Percentiles rank a stretch among this genome's conserved stretches.
phyloP scores from a whole-genome alignment of 2,797 vertebrate genomes.

The Otolemur crassicaudatus region DNA sequence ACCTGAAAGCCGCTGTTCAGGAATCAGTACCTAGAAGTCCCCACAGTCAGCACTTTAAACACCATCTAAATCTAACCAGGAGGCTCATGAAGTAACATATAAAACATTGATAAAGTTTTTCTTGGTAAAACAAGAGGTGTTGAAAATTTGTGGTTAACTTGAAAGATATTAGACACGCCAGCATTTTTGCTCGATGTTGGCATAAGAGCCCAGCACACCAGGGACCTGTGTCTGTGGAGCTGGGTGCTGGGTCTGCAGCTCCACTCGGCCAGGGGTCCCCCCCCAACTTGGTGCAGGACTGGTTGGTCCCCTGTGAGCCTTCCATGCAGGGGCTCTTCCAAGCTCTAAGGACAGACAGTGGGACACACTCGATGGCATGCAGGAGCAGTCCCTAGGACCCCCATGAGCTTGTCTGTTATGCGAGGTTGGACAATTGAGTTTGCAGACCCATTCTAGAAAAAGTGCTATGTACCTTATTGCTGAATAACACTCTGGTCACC shows the following conservation, averaged over 20 bases:
- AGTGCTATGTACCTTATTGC: too few species aligned
- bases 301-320: not conserved
- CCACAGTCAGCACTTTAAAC: not conserved
- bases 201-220: too few species aligned
- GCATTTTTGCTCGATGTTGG: accelerated
- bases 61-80: not conserved
- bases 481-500: too few species aligned
- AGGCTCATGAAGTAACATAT: not conserved
- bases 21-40: not conserved
- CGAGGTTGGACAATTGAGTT: too few species aligned
- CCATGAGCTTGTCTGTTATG: too few species aligned
- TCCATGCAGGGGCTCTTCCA: accelerated
- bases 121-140: not conserved
- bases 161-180: not conserved
- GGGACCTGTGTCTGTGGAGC: too few species aligned
- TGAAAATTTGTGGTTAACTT: not conserved
- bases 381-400: accelerated
- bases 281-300: accelerated
- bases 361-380: not conserved
- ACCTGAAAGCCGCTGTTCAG: not conserved
- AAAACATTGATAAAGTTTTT: not conserved
- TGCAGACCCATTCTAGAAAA: too few species aligned
- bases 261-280: too few species aligned
- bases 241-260: too few species aligned
- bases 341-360: not conserved